Percentiles rank a stretch among this genome's conserved stretches.
phyloP scores from a whole-genome alignment of 2,113 vertebrate species.

The Aegithalos caudatus region DNA sequence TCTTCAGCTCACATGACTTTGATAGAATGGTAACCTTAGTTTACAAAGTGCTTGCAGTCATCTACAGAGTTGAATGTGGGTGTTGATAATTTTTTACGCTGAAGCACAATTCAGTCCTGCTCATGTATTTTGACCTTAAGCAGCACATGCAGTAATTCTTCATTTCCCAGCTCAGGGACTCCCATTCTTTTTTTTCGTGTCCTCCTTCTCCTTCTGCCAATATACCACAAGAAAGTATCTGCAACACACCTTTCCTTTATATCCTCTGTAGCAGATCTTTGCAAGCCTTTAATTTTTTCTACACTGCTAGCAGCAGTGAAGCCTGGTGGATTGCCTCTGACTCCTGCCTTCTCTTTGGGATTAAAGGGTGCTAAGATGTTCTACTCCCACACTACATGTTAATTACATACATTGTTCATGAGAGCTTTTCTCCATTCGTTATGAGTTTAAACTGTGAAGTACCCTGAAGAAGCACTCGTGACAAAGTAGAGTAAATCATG shows the following conservation, averaged over 20 bases:
- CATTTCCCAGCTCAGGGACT: neutral
- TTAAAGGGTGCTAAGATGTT: neutral
- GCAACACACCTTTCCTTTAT: neutral
- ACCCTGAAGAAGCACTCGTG: neutral
- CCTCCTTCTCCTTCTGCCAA: neutral
- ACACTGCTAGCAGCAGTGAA: neutral
- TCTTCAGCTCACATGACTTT: neutral
- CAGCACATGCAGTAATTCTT: neutral
- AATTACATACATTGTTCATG: neutral
- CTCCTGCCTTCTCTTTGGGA: neutral
- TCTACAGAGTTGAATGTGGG: neutral
- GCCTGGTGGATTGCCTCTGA: neutral
- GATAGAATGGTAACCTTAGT: neutral
- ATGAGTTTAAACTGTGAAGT: neutral
- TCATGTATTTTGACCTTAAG: neutral
- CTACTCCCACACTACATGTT: neutral
- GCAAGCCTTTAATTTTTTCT: neutral
- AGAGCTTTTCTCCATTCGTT: neutral
- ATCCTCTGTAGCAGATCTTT: neutral
- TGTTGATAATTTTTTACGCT: neutral
- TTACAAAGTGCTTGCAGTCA: neutral
- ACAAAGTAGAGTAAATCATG: neutral
- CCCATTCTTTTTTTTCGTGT: neutral
- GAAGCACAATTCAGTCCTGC: neutral
- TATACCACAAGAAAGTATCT: neutral